Base-by-base conservation (phyloP, 2,797 vertebrate species). In the Clamator glandarius region DNA sequence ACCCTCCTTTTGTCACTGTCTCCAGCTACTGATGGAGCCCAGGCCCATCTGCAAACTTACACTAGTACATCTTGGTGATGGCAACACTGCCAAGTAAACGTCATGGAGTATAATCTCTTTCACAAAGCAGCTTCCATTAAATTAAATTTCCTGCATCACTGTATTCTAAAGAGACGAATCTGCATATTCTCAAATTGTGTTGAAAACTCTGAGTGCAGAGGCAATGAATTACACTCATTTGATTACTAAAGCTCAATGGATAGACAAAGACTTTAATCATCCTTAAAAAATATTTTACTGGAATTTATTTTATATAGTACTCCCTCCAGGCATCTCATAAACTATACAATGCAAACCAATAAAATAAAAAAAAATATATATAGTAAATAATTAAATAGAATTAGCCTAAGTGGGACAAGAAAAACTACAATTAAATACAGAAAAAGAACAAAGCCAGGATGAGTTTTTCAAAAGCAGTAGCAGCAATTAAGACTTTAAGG, bases 181-280 rank as follows among this genome's bases (percentile, higher is more conserved):
- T 75, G 44, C 58, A 91, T 92, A 78, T 80, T 72, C 55, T 82
- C 19, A 92, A 76, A 83, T 87, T 74, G 24, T 29, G 90, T 87
- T 92, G 67, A 89, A 87, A 52, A n/a, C 15, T 51, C 28, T 81
- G 36, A 79, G 55, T 0, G 0, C 57, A 82, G 76, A 62, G 24
- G 19, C 63, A 70, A 33, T 18, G 13, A 82, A 87, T 74, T 90
- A 21, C 12, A 61, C 36, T 84, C 28, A 44, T 70, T 64, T 83
- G 59, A 70, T 74, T 70, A 26, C 25, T 93, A 41, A 89, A 89
- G 33, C 39, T 73, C 46, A 74, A 52, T 0, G 7, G 25, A 76
- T 18, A 77, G 36, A 70, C 23, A 76, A 76, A 17, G 36, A n/a
- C 19, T 50, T 93, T 69, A 73, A 69, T 55, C 26, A 48, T 15